Percentiles rank a stretch among this genome's conserved stretches.
Conservation (phyloP, 2,113 vertebrate species). For the Noturus placidus region DNA sequence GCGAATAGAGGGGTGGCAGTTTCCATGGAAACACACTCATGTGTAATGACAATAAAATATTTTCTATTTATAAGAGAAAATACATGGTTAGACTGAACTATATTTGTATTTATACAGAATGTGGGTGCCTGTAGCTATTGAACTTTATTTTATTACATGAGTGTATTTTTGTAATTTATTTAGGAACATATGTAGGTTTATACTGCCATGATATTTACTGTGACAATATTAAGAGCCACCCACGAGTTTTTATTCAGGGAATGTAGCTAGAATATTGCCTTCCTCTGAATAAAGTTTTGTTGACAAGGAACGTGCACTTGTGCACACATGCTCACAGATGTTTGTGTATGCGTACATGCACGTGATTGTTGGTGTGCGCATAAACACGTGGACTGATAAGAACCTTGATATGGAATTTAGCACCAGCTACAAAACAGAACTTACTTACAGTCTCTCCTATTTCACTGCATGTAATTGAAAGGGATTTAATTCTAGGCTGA, state of each 20-base stretch:
- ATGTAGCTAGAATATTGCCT: background rate
- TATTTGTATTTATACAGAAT: background rate
- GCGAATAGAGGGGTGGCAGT: constrained; percentile 19
- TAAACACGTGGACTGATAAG: constrained; percentile 29
- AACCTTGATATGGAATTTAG: constrained; percentile 33
- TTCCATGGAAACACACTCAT: constrained; percentile 39
- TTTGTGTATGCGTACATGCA: background rate
- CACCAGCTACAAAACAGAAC: constrained; percentile 25
- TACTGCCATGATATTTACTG: background rate
- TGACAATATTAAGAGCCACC: background rate
- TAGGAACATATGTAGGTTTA: background rate
- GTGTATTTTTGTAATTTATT: background rate
- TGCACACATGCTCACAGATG: background rate
- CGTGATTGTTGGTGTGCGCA: background rate
- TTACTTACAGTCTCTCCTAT: background rate
- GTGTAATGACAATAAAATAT: constrained; percentile 32
- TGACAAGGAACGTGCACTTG: background rate
- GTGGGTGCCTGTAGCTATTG: background rate
- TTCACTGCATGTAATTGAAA: background rate
- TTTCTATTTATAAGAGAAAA: constrained; percentile 12
- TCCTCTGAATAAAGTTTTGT: background rate
- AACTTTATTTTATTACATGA: background rate
- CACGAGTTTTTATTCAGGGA: background rate
- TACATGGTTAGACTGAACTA: background rate
- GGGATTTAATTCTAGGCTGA: background rate